Evolutionary conservation across 2,888 invertebrate genomes (phyloP).

Genomic region (Xanthia icteritia): DNA sequence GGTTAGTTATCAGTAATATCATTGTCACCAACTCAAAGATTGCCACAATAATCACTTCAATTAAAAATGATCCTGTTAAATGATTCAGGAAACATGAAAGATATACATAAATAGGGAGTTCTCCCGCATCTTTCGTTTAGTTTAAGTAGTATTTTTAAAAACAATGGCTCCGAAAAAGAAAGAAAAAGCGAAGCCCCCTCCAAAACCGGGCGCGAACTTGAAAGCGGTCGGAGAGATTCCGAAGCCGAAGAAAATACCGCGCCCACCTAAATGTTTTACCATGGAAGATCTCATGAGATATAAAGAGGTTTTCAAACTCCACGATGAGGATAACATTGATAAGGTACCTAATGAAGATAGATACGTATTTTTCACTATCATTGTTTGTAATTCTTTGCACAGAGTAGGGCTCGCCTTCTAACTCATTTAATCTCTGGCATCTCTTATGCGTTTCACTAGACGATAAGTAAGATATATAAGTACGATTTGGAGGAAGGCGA

Average conservation of each 20-base stretch:
- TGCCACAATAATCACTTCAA: not conserved
- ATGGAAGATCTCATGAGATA: conserved; percentile 80
- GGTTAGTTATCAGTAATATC: not conserved
- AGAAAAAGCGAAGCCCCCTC: not conserved
- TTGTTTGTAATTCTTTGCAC: not conserved
- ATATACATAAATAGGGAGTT: not conserved
- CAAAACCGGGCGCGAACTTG: conserved; percentile 1
- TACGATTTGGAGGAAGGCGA: not conserved
- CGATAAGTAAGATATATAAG: no score
- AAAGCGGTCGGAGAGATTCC: conserved; percentile 71
- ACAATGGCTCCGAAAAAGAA: conserved; percentile 77
- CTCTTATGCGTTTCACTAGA: no score
- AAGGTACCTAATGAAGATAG: conserved; percentile 72
- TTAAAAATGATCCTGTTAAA: not conserved
- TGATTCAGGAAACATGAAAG: not conserved
- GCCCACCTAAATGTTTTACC: conserved; percentile 84
- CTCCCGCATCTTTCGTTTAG: not conserved
- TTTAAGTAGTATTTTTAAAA: not conserved
- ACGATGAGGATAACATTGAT: conserved; percentile 84
- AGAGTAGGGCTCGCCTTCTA: not conserved
- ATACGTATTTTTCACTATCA: not conserved
- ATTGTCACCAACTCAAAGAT: not conserved
- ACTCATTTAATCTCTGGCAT: not conserved
- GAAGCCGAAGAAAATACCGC: conserved; percentile 84
- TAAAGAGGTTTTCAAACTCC: conserved; percentile 81